A percentile compares a stretch with the other conserved stretches of the same genome.
These are phyloP conservation scores for Calidris pugnax DNA, from an alignment of 2,113 vertebrate species.

Conservation along the genomic window DNA sequence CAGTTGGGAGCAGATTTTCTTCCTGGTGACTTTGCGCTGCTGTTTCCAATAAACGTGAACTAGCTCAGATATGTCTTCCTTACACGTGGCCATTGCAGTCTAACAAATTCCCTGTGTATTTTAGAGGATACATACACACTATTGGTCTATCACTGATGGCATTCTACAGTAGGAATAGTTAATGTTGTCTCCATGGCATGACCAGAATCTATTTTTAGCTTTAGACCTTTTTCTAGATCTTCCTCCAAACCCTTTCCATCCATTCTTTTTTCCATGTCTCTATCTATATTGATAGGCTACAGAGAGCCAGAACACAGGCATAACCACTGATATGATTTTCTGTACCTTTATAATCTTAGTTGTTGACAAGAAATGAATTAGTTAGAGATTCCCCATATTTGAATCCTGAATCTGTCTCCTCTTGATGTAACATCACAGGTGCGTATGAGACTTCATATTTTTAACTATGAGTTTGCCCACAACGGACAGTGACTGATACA, in stretches of 20 bases:
- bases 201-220: neutral
- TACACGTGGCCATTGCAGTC: fast-evolving
- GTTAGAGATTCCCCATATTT: neutral
- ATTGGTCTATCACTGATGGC: neutral
- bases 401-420: neutral
- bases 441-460: neutral
- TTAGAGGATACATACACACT: neutral
- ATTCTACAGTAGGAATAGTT: neutral
- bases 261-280: neutral
- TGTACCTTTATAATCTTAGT: neutral
- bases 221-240: neutral
- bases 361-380: neutral
- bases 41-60: neutral
- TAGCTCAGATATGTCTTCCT: neutral
- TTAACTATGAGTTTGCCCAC: too few relatives aligned
- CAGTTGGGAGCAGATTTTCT: neutral
- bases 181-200: neutral
- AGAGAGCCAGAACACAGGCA: neutral
- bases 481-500: too few relatives aligned
- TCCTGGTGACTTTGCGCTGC: neutral
- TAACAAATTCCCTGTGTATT: neutral
- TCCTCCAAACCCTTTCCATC: neutral
- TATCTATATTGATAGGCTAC: neutral
- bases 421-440: neutral
- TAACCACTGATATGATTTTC: neutral